Evolutionary conservation across 1,140 invertebrate genomes (phyloP), one percentile per base, ranked within the genome.

Genomic region (Drosophila erecta): DNA sequence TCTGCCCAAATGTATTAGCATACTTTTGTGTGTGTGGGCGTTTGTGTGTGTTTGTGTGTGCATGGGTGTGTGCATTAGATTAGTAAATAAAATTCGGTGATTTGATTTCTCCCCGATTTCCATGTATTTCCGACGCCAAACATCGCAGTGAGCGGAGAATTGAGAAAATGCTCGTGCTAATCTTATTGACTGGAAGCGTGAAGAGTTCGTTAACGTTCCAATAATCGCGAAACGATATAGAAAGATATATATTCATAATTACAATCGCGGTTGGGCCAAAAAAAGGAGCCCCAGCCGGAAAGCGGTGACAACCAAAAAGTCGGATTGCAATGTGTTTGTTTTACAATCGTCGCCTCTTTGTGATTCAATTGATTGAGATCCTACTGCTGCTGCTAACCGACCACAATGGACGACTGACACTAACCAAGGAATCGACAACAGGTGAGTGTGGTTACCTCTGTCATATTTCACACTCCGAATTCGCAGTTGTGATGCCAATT

Each of bases 301-400:
- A 70, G 37, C 49, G 80, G 74, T 51, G 46, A 67, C 27, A 74
- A 81, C 49, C 49, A 65, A 75, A 74, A 75, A 74, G 81, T 59
- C 46, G 55, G 83, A 86, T 86, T 85, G 83, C 83, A 83, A 87
- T 87, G 83, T 89, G 83, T 87, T 87, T 89, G 84, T 79, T 87
- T 89, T 64, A 83, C 79, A 83, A 89, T 84, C 84, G 64, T 83
- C 72, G 79, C 66, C 59, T 70, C 55, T 79, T 87, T 60, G 76
- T 77, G 65, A 87, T 89, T 79, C 61, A 83, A 65, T 55, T 89
- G 62, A 89, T 84, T 79, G 84, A 89, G 75, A 76, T 87, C 40
- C 79, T 87, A 67, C 79, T 87, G 83, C 84, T 86, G 51, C 66
- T 87, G 85, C 67, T 87, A 66, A 83, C 47, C 76, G 57, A 87